phyloP scores from a whole-genome alignment of 2,113 vertebrate species.

The Crotalus viridis region DNA sequence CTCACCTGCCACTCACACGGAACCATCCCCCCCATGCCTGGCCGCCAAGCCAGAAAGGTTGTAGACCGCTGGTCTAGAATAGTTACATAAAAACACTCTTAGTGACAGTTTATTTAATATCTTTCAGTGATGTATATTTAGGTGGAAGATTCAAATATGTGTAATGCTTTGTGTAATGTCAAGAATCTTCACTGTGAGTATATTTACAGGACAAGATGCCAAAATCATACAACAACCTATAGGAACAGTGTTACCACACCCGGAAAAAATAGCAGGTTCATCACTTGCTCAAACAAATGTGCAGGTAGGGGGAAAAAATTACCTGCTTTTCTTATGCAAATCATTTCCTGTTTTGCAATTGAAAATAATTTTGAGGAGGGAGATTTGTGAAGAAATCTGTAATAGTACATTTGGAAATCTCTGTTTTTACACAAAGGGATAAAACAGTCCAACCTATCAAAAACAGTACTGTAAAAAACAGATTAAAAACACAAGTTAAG shows the following conservation, averaged over 20 bases:
- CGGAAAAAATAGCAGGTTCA: slow-evolving; percentile 69
- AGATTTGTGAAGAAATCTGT: neutral
- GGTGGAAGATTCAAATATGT: neutral
- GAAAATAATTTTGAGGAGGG: neutral
- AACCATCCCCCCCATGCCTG: neutral
- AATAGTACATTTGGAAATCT: neutral
- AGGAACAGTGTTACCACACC: slow-evolving; percentile 65
- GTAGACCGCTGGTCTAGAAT: neutral
- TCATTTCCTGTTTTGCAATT: neutral
- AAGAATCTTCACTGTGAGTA: neutral
- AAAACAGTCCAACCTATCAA: no score
- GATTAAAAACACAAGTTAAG: no score
- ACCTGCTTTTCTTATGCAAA: neutral
- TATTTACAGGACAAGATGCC: slow-evolving; percentile 72
- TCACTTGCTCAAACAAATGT: slow-evolving; percentile 65
- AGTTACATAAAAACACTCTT: neutral
- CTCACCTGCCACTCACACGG: no score
- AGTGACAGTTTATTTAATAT: neutral
- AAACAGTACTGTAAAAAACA: no score
- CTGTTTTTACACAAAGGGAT: no score
- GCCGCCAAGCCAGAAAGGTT: neutral
- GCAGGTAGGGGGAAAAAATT: slow-evolving; percentile 61
- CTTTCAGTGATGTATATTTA: neutral
- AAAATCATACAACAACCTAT: slow-evolving; percentile 68
- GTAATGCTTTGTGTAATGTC: slow-evolving; percentile 3